Evolutionary conservation across 2,113 vertebrate species (phyloP).

Genomic region (Agapornis roseicollis): DNA sequence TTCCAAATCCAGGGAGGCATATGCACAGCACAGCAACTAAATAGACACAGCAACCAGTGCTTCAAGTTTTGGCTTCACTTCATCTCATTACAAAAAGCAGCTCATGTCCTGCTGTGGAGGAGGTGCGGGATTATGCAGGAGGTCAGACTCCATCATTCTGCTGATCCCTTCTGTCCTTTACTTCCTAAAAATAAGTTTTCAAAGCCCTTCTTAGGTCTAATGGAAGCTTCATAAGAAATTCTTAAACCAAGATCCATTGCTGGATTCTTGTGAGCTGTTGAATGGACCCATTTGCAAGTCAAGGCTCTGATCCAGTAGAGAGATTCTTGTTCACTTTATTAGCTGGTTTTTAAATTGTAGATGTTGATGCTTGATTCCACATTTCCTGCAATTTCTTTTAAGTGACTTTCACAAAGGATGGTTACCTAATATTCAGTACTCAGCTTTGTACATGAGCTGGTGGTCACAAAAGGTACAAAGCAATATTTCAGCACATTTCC

Average conservation of each 20-base stretch:
- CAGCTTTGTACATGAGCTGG: not conserved
- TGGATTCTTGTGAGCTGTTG: not conserved
- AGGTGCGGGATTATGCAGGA: slow-evolving; percentile 44
- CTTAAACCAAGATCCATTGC: not conserved
- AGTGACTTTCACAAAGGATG: slow-evolving; percentile 15
- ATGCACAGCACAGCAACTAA: not conserved
- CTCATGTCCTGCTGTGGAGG: slow-evolving; percentile 44
- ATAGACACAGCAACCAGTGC: not conserved
- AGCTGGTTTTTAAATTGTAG: not conserved
- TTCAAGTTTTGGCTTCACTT: slow-evolving; percentile 49
- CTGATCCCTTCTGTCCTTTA: slow-evolving; percentile 44
- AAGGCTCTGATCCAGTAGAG: not conserved
- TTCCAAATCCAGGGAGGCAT: not conserved
- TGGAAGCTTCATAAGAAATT: slow-evolving; percentile 6
- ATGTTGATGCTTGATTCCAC: not conserved
- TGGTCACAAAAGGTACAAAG: slow-evolving; percentile 2
- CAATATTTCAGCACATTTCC: slow-evolving; percentile 4
- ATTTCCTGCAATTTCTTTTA: not conserved
- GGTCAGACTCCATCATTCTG: slow-evolving; percentile 36
- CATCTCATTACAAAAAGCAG: slow-evolving; percentile 60
- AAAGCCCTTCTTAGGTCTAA: slow-evolving; percentile 26
- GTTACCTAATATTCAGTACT: not conserved
- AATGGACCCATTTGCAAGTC: not conserved
- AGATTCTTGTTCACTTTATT: not conserved
- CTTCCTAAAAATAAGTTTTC: slow-evolving; percentile 53